These are phyloP conservation scores for Phrynocephalus versicolor DNA, from an alignment of 2,113 vertebrate genomes.

Conservation along the genomic window DNA sequence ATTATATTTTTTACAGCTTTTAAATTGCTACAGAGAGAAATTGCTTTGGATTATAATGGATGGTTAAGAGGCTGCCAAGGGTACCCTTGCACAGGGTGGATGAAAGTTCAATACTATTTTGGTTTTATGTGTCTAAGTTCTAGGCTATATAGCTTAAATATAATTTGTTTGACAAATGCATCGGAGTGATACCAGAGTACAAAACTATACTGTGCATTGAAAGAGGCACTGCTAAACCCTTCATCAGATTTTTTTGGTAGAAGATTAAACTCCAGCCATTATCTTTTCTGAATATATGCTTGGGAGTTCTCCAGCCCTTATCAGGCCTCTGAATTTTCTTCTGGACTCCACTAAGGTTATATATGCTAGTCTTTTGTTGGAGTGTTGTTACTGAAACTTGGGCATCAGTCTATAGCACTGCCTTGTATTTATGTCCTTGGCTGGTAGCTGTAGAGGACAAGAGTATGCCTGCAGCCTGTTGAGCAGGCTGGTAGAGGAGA, in stretches of 20 bases:
- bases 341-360: background rate
- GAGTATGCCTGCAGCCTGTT: background rate
- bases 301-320: background rate
- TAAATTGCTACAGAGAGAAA: conserved; percentile 64
- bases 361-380: background rate
- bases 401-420: background rate
- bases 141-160: conserved; percentile 45
- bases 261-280: conserved; percentile 17
- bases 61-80: conserved; percentile 58
- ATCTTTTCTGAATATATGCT: conserved; percentile 8
- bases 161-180: conserved; percentile 57
- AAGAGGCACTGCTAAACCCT: conserved; percentile 28
- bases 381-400: background rate
- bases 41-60: conserved; percentile 62
- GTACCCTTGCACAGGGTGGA: conserved; percentile 41
- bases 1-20: conserved; percentile 67
- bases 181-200: conserved; percentile 46
- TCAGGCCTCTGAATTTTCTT: background rate
- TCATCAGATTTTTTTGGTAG: conserved; percentile 18
- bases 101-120: conserved; percentile 60
- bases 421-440: background rate
- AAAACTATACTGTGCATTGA: conserved; percentile 47
- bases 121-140: conserved; percentile 66
- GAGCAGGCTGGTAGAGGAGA: background rate
- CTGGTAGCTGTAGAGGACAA: background rate